Percentiles rank a stretch among this genome's conserved stretches.
These are phyloP conservation scores for Hyles euphorbiae DNA, from an alignment of 1,140 invertebrate genomes.

Conservation along the genomic window DNA sequence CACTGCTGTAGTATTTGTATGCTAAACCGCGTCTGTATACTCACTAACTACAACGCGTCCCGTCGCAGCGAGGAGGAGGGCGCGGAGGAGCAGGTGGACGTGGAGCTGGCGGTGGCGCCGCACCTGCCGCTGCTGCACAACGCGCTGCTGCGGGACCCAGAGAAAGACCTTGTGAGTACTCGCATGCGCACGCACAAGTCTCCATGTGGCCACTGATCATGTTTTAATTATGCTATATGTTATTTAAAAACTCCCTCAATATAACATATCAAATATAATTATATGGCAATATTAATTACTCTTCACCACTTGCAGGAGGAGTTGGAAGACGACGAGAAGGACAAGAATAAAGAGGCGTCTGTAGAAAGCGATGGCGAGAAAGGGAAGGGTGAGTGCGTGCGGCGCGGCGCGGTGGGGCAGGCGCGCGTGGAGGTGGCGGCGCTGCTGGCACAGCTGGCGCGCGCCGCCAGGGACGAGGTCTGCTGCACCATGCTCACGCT, in stretches of 20 bases:
- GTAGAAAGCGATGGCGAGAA: too few relatives aligned
- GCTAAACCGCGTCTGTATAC: too few relatives aligned
- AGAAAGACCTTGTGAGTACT: not conserved
- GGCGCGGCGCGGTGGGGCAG: conserved; percentile 72
- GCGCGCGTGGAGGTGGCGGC: conserved; percentile 75
- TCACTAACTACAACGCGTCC: too few relatives aligned
- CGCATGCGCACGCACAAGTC: not conserved
- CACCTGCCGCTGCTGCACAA: conserved; percentile 61
- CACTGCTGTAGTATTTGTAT: too few relatives aligned
- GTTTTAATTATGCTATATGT: too few relatives aligned
- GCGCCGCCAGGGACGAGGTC: conserved; percentile 80
- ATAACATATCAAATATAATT: too few relatives aligned
- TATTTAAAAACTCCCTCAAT: too few relatives aligned
- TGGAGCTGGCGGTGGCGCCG: conserved; percentile 54
- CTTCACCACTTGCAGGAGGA: too few relatives aligned
- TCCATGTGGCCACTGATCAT: not conserved
- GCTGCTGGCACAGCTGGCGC: conserved; percentile 82
- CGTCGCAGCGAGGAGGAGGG: not conserved
- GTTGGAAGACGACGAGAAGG: too few relatives aligned
- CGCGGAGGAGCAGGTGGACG: conserved; percentile 19
- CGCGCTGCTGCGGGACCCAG: conserved; percentile 35
- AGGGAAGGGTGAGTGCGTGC: conserved; percentile 1
- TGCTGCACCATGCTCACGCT: conserved; percentile 61
- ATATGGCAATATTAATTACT: too few relatives aligned
- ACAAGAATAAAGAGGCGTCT: too few relatives aligned